These are phyloP conservation scores for Synanceia verrucosa DNA, from an alignment of 2,797 vertebrate species.

Conservation along the genomic window DNA sequence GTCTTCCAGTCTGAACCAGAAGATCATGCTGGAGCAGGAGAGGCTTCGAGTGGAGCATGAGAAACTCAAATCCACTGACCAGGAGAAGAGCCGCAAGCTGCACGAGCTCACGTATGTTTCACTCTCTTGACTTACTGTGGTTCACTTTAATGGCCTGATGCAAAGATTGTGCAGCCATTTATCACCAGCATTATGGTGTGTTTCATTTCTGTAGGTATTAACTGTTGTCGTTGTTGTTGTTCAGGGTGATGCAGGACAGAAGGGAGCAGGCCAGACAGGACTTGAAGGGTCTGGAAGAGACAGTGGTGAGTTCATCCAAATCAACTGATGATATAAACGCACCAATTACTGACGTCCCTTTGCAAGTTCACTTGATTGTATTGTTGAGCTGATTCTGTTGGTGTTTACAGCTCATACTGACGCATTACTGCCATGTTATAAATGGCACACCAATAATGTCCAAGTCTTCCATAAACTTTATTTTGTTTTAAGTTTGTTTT, in stretches of 20 bases:
- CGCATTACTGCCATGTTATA: accelerated
- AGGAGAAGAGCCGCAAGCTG: constrained; percentile 96
- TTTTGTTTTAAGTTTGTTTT: background rate
- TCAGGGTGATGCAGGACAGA: constrained; percentile 96
- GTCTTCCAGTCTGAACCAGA: constrained; percentile 91
- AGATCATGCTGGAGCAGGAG: constrained; percentile 97
- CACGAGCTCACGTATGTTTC: constrained; percentile 91
- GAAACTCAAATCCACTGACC: constrained; percentile 93
- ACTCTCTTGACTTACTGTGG: background rate
- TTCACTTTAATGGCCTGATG: background rate
- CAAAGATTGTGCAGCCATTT: background rate
- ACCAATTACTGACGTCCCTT: background rate
- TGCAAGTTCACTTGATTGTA: background rate
- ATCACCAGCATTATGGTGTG: background rate
- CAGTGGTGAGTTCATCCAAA: constrained; percentile 88
- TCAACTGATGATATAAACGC: background rate
- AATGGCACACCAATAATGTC: no score
- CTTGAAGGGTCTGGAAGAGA: constrained; percentile 97
- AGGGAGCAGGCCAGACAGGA: constrained; percentile 97
- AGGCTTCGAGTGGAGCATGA: constrained; percentile 94
- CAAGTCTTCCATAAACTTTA: background rate
- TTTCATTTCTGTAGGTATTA: background rate
- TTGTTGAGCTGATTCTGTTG: background rate
- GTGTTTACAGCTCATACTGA: background rate
- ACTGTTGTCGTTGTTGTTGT: constrained; percentile 2